Conservation (phyloP, 2,113 vertebrate species). For the Aix galericulata region DNA sequence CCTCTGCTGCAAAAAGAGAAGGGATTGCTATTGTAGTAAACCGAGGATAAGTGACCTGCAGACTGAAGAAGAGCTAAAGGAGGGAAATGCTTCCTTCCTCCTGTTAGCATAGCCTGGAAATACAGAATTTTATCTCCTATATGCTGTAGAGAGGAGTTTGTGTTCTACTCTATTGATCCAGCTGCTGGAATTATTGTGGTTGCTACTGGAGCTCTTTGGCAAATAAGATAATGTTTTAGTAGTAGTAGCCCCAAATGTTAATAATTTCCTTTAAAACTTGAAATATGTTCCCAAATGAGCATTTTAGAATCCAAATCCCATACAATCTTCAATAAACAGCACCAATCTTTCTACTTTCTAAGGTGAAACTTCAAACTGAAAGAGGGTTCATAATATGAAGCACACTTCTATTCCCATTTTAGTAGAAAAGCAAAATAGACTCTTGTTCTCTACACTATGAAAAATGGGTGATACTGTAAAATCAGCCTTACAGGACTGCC, state of each 20-base stretch:
- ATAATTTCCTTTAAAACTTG: neutral
- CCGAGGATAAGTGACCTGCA: neutral
- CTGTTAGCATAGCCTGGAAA: neutral
- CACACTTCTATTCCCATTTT: neutral
- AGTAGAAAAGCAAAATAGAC: neutral
- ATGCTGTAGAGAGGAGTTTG: neutral
- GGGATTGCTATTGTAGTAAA: neutral
- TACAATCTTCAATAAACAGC: fast-evolving
- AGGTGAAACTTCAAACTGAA: neutral
- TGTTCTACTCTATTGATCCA: neutral
- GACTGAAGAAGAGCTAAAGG: neutral
- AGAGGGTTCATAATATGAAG: neutral
- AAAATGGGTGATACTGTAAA: neutral
- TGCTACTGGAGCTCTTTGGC: neutral
- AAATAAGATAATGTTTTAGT: neutral
- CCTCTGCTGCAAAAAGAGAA: neutral
- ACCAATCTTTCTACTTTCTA: neutral
- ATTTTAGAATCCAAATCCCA: neutral
- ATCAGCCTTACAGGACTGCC: neutral
- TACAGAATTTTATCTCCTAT: neutral
- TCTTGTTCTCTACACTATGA: neutral
- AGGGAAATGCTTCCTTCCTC: neutral
- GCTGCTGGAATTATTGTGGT: neutral
- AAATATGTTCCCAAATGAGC: neutral
- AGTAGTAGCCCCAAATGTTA: neutral